Percentiles rank a stretch among this genome's conserved stretches.
Evolutionary conservation across 1,140 invertebrate genomes (phyloP).

Genomic region (Polypedilum vanderplanki): DNA sequence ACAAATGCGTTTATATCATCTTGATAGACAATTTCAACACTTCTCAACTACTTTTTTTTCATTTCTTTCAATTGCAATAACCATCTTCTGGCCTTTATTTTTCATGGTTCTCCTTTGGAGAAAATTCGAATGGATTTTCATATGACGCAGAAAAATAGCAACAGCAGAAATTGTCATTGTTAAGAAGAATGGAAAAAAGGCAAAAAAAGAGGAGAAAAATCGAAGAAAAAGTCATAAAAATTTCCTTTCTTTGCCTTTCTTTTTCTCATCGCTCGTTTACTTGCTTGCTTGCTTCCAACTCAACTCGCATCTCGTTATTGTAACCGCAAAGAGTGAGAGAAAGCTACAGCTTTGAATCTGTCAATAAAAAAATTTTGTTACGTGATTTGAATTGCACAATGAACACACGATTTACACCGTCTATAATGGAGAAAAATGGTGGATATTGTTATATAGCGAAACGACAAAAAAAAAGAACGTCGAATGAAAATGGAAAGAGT

Average conservation of each 20-base stretch:
- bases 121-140: neutral
- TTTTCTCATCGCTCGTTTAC: too few species aligned
- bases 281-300: too few species aligned
- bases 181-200: neutral
- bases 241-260: neutral
- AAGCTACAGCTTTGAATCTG: conserved; percentile 10
- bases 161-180: conserved; percentile 9
- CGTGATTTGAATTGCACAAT: conserved; percentile 26
- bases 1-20: too few species aligned
- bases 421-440: conserved; percentile 13
- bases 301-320: neutral
- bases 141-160: neutral
- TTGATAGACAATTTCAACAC: too few species aligned
- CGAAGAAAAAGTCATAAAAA: conserved; percentile 19
- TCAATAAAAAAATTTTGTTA: conserved; percentile 28
- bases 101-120: too few species aligned
- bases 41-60: too few species aligned
- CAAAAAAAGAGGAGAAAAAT: neutral
- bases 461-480: neutral
- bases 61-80: too few species aligned
- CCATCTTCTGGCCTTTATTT: too few species aligned
- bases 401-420: conserved; percentile 16
- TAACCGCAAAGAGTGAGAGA: neutral
- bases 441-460: neutral
- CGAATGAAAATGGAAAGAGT: neutral